A percentile compares a stretch with the other conserved stretches of the same genome.
Conservation (phyloP, 1,140 invertebrate species). For the Diabrotica undecimpunctata region DNA sequence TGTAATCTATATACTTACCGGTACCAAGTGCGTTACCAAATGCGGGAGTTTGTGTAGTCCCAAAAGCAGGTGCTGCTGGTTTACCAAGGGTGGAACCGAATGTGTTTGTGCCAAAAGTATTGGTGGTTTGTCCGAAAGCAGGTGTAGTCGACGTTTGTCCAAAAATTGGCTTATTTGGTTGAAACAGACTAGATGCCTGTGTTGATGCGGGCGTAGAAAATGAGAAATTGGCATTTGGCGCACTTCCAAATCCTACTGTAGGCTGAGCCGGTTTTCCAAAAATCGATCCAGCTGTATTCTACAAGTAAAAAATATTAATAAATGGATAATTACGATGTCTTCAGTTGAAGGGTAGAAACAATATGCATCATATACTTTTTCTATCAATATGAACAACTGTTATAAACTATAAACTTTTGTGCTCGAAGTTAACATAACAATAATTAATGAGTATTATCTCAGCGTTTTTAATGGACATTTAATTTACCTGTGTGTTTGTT, state of each 20-base stretch:
- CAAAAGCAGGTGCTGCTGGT: slow-evolving; percentile 38
- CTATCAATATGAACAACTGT: not conserved
- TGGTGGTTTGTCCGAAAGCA: slow-evolving; percentile 47
- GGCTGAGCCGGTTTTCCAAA: slow-evolving; percentile 38
- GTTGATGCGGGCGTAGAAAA: slow-evolving; percentile 32
- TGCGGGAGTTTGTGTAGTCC: slow-evolving; percentile 14
- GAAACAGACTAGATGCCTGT: slow-evolving; percentile 38
- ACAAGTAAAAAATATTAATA: not conserved
- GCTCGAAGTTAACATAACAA: too few relatives aligned
- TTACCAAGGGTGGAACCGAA: slow-evolving; percentile 47
- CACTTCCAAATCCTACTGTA: slow-evolving; percentile 31
- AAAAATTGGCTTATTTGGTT: slow-evolving; percentile 48
- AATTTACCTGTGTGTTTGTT: slow-evolving; percentile 31
- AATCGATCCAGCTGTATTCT: slow-evolving; percentile 31
- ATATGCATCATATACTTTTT: too few relatives aligned
- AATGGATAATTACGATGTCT: not conserved
- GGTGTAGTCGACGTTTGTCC: slow-evolving; percentile 54
- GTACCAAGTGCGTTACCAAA: slow-evolving; percentile 7
- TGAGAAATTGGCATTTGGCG: slow-evolving; percentile 26
- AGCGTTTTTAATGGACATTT: not conserved
- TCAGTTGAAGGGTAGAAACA: not conserved
- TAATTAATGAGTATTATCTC: not conserved
- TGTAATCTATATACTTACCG: not conserved
- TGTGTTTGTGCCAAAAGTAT: slow-evolving; percentile 46
- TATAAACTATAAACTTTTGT: too few relatives aligned